A percentile compares a stretch with the other conserved stretches of the same genome.
Conservation (phyloP, 2,113 vertebrate genomes). For the Oostethus manadensis region DNA sequence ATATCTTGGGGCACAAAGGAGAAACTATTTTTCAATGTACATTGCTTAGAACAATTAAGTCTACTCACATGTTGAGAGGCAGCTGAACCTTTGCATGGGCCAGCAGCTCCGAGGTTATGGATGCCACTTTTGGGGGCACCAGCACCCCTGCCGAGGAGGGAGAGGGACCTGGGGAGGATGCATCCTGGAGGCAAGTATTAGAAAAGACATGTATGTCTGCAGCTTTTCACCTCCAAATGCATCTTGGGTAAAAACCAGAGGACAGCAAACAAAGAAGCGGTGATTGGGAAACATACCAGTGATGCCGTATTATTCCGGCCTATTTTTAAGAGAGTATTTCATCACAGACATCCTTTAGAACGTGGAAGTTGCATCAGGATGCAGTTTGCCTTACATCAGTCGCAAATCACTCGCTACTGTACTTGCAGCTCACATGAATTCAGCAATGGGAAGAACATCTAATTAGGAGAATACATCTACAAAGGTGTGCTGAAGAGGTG, state of each 20-base stretch:
- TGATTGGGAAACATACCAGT: constrained; percentile 7
- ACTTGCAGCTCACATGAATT: too few relatives aligned
- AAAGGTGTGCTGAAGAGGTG: too few relatives aligned
- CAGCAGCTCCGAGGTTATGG: constrained; percentile 81
- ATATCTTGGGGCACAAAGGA: constrained; percentile 39
- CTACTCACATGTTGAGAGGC: constrained; percentile 94
- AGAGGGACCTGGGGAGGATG: constrained; percentile 51
- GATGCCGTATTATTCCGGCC: constrained; percentile 5
- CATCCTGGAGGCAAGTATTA: constrained; percentile 37
- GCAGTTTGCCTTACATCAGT: not conserved
- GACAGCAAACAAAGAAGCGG: constrained; percentile 13
- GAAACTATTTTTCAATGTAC: constrained; percentile 27
- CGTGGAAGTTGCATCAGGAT: not conserved
- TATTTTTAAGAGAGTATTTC: not conserved
- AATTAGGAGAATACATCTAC: too few relatives aligned
- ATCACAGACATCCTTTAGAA: not conserved
- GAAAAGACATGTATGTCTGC: constrained; percentile 11
- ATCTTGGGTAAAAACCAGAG: constrained; percentile 20
- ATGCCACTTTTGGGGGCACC: constrained; percentile 79
- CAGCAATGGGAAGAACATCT: too few relatives aligned
- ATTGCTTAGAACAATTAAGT: not conserved
- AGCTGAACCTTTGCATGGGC: constrained; percentile 86
- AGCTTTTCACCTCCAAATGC: constrained; percentile 9
- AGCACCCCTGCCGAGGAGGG: constrained; percentile 63
- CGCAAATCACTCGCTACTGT: not conserved